Percentiles rank a stretch among this genome's conserved stretches.
These are phyloP conservation scores for Zaprionus lachaisei DNA, from an alignment of 1,140 invertebrate species.

Conservation along the genomic window DNA sequence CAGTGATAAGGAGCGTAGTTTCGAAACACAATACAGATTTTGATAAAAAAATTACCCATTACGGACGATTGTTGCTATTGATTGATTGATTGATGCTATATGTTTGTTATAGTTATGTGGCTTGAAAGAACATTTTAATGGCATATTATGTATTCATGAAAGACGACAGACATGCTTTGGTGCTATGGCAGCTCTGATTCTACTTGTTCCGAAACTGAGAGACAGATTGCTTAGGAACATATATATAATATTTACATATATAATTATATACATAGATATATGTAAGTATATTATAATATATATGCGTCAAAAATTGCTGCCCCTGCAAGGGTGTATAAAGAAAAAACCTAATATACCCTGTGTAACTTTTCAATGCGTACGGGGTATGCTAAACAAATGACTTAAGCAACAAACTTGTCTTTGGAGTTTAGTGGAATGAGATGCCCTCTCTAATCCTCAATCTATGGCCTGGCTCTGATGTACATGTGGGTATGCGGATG, in stretches of 20 bases:
- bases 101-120: no score
- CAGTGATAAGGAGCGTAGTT: no score
- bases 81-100: no score
- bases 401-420: conserved; percentile 36
- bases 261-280: no score
- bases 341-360: conserved; percentile 4
- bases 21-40: no score
- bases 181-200: background rate
- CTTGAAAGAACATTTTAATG: no score
- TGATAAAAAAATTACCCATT: no score
- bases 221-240: background rate
- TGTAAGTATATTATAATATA: background rate
- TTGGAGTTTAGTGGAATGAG: background rate
- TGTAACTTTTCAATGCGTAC: background rate
- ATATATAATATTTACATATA: no score
- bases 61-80: no score
- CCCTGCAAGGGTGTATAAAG: background rate
- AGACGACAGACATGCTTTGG: no score
- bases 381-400: conserved; percentile 28
- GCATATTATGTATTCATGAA: no score
- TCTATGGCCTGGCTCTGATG: conserved; percentile 63
- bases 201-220: background rate
- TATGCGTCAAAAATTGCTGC: background rate
- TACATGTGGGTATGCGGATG: conserved; percentile 54
- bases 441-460: background rate